These are phyloP conservation scores for Tamias sibiricus DNA, from an alignment of 2,113 vertebrate genomes.

Conservation along the genomic window DNA sequence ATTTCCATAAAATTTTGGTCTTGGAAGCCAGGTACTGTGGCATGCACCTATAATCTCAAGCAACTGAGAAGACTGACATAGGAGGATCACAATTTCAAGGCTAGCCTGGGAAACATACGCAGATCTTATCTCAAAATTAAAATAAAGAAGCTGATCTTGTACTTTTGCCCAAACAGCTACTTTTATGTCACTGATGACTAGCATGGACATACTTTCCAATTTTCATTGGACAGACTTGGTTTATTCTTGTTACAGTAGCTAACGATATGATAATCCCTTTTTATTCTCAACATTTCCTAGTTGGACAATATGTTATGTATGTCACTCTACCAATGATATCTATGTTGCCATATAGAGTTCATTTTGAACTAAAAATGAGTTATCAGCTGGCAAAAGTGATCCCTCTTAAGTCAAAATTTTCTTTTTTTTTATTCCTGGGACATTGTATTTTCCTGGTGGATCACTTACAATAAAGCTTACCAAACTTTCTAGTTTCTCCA, in stretches of 20 bases:
- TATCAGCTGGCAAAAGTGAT: neutral
- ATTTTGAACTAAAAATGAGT: neutral
- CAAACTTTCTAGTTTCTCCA: neutral
- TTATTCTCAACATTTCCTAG: neutral
- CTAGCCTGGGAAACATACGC: neutral
- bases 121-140: neutral
- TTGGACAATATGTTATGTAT: neutral
- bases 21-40: no score
- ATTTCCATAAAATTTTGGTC: neutral
- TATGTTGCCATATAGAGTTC: neutral
- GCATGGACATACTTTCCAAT: neutral
- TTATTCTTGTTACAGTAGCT: neutral
- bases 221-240: neutral
- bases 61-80: no score
- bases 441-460: neutral
- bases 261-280: neutral
- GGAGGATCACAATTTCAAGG: neutral
- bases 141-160: neutral
- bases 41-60: no score
- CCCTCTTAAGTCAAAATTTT: neutral
- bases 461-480: neutral
- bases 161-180: neutral
- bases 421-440: neutral
- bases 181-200: neutral
- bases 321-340: neutral